phyloP scores from a whole-genome alignment of 1,140 invertebrate species.

The Caerostris darwini region DNA sequence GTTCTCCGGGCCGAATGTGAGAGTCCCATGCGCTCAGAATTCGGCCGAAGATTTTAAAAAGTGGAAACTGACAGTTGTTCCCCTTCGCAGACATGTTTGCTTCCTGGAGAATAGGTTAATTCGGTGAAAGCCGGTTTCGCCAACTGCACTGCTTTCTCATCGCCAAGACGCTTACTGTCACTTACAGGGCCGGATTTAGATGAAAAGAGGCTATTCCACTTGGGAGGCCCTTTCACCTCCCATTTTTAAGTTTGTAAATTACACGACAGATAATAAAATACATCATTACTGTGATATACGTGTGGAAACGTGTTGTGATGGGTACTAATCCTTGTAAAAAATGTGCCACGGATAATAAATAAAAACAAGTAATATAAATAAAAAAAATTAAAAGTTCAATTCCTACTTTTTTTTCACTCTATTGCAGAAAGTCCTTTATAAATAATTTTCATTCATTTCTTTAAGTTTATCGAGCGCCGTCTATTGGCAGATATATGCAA shows the following conservation, averaged over 20 bases:
- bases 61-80: conserved; percentile 59
- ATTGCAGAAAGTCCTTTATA: not conserved
- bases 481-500: no score
- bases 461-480: no score
- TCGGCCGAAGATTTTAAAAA: conserved; percentile 37
- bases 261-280: no score
- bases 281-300: no score
- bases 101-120: conserved; percentile 40
- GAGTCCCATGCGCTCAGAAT: not conserved
- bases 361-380: no score
- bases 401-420: not conserved
- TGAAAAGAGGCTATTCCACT: no score
- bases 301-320: no score
- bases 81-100: conserved; percentile 56
- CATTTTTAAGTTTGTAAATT: no score
- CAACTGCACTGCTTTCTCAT: not conserved
- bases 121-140: conserved; percentile 39
- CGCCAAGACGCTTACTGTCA: not conserved
- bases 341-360: no score
- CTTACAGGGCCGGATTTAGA: not conserved
- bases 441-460: no score
- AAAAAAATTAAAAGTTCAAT: not conserved
- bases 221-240: no score
- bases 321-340: no score
- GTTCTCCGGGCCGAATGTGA: not conserved